These are phyloP conservation scores for Bacillus rossius DNA, from an alignment of 1,140 invertebrate species.

Conservation along the genomic window DNA sequence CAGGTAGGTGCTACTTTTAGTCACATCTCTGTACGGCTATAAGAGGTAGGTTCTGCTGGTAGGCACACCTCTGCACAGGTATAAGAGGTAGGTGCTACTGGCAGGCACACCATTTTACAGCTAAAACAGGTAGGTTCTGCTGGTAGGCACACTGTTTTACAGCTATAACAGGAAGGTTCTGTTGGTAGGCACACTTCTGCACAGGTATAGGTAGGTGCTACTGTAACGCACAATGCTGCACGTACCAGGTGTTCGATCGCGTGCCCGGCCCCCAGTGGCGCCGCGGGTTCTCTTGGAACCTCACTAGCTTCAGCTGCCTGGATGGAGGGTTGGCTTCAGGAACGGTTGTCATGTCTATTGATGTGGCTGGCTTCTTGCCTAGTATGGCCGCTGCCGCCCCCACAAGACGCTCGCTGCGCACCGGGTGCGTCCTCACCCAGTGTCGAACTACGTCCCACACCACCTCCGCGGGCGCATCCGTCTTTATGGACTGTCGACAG, in stretches of 20 bases:
- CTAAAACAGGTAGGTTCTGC: not conserved
- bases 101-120: not conserved
- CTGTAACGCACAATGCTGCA: no score
- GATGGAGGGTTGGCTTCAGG: conserved; percentile 74
- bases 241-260: conserved; percentile 60
- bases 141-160: not conserved
- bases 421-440: conserved; percentile 69
- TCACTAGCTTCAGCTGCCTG: conserved; percentile 58
- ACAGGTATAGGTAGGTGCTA: no score
- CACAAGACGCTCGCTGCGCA: conserved; percentile 47
- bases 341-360: conserved; percentile 60
- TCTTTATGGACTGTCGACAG: conserved; percentile 85
- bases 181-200: no score
- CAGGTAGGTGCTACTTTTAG: no score
- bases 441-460: conserved; percentile 91
- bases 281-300: conserved; percentile 85
- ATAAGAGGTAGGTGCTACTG: not conserved
- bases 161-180: not conserved
- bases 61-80: no score
- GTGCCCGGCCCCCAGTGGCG: conserved; percentile 87
- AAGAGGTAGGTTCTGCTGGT: no score
- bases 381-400: conserved; percentile 53
- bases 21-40: no score
- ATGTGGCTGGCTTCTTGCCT: conserved; percentile 43
- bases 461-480: conserved; percentile 77